Conservation (phyloP, 1,140 invertebrate genomes). For the Caenorhabditis tropicalis region DNA sequence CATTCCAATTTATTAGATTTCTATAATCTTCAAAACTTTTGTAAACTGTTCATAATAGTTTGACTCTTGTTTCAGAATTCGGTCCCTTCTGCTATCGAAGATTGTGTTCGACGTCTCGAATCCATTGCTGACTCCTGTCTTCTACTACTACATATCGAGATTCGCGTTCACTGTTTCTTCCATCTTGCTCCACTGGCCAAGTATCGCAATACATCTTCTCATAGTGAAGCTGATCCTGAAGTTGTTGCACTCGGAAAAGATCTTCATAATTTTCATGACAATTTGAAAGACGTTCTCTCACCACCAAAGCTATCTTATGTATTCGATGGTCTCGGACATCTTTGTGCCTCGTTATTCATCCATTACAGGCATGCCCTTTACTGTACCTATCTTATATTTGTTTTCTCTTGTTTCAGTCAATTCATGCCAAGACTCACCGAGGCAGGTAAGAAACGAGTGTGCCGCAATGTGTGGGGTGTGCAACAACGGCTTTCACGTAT, state of each 20-base stretch:
- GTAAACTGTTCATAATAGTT: background rate
- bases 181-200: constrained; percentile 81
- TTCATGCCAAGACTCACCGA: constrained; percentile 83
- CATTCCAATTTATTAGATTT: no score
- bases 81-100: constrained; percentile 71
- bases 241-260: constrained; percentile 83
- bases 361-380: constrained; percentile 75
- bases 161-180: constrained; percentile 91
- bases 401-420: constrained; percentile 75
- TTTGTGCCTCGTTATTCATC: constrained; percentile 85
- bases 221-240: constrained; percentile 82
- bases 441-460: constrained; percentile 76
- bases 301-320: constrained; percentile 87
- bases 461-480: constrained; percentile 83
- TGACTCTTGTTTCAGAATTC: background rate
- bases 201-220: constrained; percentile 71
- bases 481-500: constrained; percentile 86
- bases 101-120: constrained; percentile 83
- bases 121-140: constrained; percentile 88
- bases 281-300: constrained; percentile 80
- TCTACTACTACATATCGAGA: constrained; percentile 87
- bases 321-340: constrained; percentile 88
- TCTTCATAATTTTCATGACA: constrained; percentile 81
- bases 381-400: background rate
- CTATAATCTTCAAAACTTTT: no score